These are phyloP conservation scores for Nomada goodeniana DNA, from an alignment of 2,888 invertebrate genomes.

Conservation along the genomic window DNA sequence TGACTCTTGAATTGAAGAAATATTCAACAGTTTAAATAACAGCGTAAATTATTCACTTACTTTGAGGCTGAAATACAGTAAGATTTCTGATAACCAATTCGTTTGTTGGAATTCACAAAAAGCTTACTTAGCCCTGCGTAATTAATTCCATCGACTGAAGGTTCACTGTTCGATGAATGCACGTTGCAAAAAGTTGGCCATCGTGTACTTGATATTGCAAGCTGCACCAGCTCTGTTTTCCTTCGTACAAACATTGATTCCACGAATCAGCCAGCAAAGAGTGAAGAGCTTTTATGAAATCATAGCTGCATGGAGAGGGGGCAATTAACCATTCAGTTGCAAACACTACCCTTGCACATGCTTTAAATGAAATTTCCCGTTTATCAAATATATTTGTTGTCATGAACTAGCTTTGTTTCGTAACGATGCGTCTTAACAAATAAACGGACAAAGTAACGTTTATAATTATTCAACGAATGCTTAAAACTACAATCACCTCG, in stretches of 20 bases:
- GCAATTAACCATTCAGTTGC: slow-evolving; percentile 13
- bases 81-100: neutral
- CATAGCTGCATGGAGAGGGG: slow-evolving; percentile 11
- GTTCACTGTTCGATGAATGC: neutral
- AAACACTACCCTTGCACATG: neutral
- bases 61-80: neutral
- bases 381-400: no score
- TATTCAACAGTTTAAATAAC: no score
- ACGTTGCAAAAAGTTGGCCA: neutral
- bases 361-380: no score
- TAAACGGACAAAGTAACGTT: no score
- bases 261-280: slow-evolving; percentile 12
- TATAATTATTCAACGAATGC: no score
- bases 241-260: slow-evolving; percentile 6
- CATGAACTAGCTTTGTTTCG: no score
- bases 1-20: no score
- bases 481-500: no score
- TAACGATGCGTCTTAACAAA: no score
- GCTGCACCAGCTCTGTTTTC: neutral
- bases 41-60: no score
- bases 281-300: slow-evolving; percentile 22
- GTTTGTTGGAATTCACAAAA: neutral
- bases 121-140: neutral
- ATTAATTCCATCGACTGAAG: neutral
- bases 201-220: neutral